phyloP scores from a whole-genome alignment of 2,888 invertebrate genomes.

The Silvanus unidentatus region DNA sequence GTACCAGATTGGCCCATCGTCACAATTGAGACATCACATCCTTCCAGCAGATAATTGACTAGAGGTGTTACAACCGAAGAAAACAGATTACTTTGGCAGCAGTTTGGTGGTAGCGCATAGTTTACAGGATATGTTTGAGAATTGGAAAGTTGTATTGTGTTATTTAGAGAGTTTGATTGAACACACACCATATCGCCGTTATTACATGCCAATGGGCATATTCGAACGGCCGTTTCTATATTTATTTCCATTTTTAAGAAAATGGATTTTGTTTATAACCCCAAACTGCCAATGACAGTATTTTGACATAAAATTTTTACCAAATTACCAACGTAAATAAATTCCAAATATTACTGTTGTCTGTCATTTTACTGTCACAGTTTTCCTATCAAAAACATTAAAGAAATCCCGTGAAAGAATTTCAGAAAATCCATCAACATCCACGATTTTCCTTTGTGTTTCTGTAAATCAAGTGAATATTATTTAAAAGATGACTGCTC shows the following conservation, averaged over 20 bases:
- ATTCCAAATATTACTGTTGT: too few relatives aligned
- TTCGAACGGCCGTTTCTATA: conserved; percentile 65
- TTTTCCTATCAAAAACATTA: too few relatives aligned
- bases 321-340: too few relatives aligned
- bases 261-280: not conserved
- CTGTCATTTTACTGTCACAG: too few relatives aligned
- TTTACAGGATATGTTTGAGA: conserved; percentile 55
- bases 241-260: conserved; percentile 61
- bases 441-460: too few relatives aligned
- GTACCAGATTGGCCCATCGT: conserved; percentile 59
- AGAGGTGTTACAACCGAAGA: conserved; percentile 61
- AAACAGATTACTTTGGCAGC: conserved; percentile 59
- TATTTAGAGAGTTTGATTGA: conserved; percentile 54
- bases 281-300: too few relatives aligned
- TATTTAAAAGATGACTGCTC: too few relatives aligned
- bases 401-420: too few relatives aligned
- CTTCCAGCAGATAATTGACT: conserved; percentile 62
- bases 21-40: conserved; percentile 70
- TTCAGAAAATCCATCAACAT: too few relatives aligned
- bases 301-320: too few relatives aligned
- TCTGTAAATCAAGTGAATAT: too few relatives aligned
- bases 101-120: conserved; percentile 54
- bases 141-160: conserved; percentile 56
- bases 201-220: conserved; percentile 52
- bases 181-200: conserved; percentile 54